Percentiles rank a stretch among this genome's conserved stretches.
These are phyloP conservation scores for Hedychridium roseum DNA, from an alignment of 2,888 invertebrate species.

Conservation along the genomic window DNA sequence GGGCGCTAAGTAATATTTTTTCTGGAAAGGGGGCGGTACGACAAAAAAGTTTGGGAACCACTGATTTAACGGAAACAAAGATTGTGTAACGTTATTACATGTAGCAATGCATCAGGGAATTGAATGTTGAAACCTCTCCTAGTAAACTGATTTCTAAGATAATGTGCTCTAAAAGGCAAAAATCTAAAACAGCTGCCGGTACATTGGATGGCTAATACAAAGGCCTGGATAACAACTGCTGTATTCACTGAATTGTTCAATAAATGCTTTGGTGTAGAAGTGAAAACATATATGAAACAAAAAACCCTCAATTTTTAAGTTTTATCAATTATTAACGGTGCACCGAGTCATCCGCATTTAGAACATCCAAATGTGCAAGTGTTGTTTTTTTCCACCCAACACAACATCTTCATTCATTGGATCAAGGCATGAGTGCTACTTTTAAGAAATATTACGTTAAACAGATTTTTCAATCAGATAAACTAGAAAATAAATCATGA, in stretches of 20 bases:
- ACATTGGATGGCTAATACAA: slow-evolving; percentile 39
- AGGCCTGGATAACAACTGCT: slow-evolving; percentile 37
- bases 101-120: slow-evolving; percentile 45
- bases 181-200: slow-evolving; percentile 39
- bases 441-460: slow-evolving; percentile 44
- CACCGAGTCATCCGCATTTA: slow-evolving; percentile 39
- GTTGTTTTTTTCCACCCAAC: no score
- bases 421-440: no score
- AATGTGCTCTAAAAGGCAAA: slow-evolving; percentile 39
- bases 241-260: slow-evolving; percentile 18
- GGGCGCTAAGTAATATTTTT: no score
- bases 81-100: slow-evolving; percentile 45
- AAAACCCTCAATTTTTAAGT: slow-evolving; percentile 32
- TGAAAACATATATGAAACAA: slow-evolving; percentile 24
- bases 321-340: slow-evolving; percentile 33
- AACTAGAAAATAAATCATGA: slow-evolving; percentile 28
- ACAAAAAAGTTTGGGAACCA: no score
- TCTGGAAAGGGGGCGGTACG: no score
- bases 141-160: slow-evolving; percentile 38
- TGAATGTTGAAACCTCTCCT: slow-evolving; percentile 43
- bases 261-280: slow-evolving; percentile 30
- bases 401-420: no score
- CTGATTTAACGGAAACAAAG: no score
- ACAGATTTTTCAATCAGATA: slow-evolving; percentile 28
- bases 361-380: no score